Percentiles rank a stretch among this genome's conserved stretches.
These are phyloP conservation scores for Labeo rohita DNA, from an alignment of 2,113 vertebrate genomes.

Conservation along the genomic window DNA sequence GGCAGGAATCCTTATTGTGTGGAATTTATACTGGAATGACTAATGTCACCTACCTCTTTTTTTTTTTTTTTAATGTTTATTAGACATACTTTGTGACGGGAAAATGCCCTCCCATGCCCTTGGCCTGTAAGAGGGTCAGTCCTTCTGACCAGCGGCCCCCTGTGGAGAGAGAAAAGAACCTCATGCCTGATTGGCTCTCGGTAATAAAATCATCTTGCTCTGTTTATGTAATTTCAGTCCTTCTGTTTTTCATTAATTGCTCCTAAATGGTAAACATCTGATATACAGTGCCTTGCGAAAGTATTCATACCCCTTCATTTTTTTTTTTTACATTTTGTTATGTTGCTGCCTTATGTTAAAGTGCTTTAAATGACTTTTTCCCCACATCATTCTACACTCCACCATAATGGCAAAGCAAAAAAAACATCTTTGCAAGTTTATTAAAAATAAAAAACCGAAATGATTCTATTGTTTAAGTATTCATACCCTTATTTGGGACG, in stretches of 20 bases:
- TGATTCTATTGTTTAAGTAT: no score
- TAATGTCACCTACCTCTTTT: neutral
- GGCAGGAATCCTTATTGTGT: neutral
- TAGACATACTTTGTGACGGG: slow-evolving; percentile 75
- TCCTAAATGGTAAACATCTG: neutral
- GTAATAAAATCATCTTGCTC: slow-evolving; percentile 64
- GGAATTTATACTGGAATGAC: neutral
- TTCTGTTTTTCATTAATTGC: neutral
- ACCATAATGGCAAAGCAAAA: no score
- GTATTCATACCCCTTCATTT: no score
- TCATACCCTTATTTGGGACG: no score
- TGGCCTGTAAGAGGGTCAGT: slow-evolving; percentile 77
- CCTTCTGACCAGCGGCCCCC: slow-evolving; percentile 78
- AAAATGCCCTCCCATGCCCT: slow-evolving; percentile 77
- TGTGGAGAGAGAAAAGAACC: slow-evolving; percentile 81
- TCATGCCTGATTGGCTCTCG: slow-evolving; percentile 87
- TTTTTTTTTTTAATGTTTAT: neutral
- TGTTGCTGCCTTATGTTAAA: no score
- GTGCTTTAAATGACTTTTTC: no score
- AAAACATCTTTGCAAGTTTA: no score
- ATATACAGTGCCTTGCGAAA: no score
- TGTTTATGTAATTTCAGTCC: neutral
- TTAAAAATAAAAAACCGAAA: no score
- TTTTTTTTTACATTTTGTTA: no score
- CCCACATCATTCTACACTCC: no score